Evolutionary conservation across 2,888 invertebrate genomes (phyloP).

Genomic region (Eupsilia transversa): DNA sequence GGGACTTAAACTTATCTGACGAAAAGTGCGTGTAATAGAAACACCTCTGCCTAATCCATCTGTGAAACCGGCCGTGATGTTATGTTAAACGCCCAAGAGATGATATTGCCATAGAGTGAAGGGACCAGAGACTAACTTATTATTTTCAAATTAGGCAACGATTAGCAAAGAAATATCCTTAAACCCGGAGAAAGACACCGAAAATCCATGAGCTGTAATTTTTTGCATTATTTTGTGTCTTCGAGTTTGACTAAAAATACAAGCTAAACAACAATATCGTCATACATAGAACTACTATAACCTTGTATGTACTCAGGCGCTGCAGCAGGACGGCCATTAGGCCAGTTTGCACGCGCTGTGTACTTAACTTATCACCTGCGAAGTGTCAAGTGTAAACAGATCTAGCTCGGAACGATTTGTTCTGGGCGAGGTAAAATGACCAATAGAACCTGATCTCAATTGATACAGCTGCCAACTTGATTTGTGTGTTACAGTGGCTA

Average conservation of each 20-base stretch:
- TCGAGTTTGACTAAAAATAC: background rate
- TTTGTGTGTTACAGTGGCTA: too few species aligned
- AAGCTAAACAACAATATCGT: too few species aligned
- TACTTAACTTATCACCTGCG: constrained; percentile 24
- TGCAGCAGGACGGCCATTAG: background rate
- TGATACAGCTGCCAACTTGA: background rate
- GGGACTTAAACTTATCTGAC: background rate
- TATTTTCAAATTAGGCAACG: background rate
- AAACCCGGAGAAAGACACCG: background rate
- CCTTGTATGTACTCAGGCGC: constrained; percentile 2
- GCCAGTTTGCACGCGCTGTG: background rate
- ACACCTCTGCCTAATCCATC: background rate
- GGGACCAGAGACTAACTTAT: background rate
- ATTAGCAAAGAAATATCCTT: background rate
- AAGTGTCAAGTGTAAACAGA: constrained; percentile 28
- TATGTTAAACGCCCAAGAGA: background rate
- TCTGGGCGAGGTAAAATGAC: constrained; percentile 1
- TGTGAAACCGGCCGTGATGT: background rate
- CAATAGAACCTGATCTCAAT: background rate
- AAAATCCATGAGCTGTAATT: background rate
- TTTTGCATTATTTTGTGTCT: background rate
- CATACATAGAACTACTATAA: background rate
- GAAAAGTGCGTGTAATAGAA: background rate
- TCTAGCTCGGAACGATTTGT: background rate
- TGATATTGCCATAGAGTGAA: background rate